Evolutionary conservation across 2,113 vertebrate species (phyloP).

Genomic region (Boleophthalmus pectinirostris): DNA sequence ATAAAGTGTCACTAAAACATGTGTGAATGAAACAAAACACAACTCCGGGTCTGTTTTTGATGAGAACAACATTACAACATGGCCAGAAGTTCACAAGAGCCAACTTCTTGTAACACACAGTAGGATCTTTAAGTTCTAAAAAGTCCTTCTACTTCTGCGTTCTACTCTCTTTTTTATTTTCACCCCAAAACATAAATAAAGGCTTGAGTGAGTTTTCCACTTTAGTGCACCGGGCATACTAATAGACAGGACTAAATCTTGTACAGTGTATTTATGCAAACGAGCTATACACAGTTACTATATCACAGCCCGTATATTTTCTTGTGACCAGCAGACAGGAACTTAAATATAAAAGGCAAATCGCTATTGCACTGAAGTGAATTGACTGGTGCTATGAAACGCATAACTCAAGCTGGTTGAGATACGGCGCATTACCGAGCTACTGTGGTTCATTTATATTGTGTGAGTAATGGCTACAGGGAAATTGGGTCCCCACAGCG

Average conservation of each 20-base stretch:
- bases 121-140: no score
- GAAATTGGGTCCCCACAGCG: slow-evolving; percentile 37
- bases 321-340: slow-evolving; percentile 18
- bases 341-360: slow-evolving; percentile 5
- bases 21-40: no score
- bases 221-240: neutral
- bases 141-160: neutral
- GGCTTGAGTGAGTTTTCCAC: neutral
- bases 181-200: neutral
- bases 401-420: slow-evolving; percentile 18
- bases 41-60: no score
- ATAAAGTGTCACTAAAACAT: no score
- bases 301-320: slow-evolving; percentile 4
- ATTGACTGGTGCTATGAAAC: slow-evolving; percentile 10
- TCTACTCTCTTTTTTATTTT: neutral
- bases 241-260: slow-evolving; percentile 1
- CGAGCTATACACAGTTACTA: neutral
- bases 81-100: no score
- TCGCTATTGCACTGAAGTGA: slow-evolving; percentile 13
- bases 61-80: no score
- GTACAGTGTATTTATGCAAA: neutral
- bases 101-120: no score
- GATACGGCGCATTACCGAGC: slow-evolving; percentile 17
- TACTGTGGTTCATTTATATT: slow-evolving; percentile 27
- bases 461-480: slow-evolving; percentile 35